A percentile compares a stretch with the other conserved stretches of the same genome.
Conservation (phyloP, 2,113 vertebrate species). For the Brienomyrus brachyistius region DNA sequence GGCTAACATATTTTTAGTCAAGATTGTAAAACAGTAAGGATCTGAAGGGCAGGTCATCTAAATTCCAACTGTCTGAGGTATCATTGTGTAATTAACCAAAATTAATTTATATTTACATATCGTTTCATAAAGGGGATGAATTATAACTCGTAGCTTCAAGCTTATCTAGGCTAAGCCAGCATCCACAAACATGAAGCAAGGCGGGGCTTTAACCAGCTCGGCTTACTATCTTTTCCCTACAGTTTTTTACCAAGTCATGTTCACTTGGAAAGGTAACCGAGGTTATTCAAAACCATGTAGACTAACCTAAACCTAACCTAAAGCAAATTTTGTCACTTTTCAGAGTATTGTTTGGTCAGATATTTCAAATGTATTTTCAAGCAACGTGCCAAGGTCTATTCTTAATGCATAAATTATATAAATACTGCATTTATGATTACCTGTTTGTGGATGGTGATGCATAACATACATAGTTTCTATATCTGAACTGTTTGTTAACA, state of each 20-base stretch:
- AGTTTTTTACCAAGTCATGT: conserved; percentile 13
- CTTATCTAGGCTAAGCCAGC: conserved; percentile 8
- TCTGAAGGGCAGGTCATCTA: not conserved
- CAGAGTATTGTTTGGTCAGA: not conserved
- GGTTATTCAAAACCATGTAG: not conserved
- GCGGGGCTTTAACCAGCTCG: not conserved
- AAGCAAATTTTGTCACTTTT: not conserved
- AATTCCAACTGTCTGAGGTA: not conserved
- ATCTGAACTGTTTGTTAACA: conserved; percentile 35
- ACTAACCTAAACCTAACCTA: not conserved
- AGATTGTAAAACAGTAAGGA: not conserved
- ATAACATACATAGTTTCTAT: conserved; percentile 8
- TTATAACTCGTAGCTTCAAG: not conserved
- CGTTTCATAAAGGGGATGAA: not conserved
- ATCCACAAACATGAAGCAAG: not conserved
- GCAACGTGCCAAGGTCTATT: not conserved
- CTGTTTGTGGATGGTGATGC: conserved; percentile 25
- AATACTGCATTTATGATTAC: conserved; percentile 26
- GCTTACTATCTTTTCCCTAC: not conserved
- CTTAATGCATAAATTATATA: not conserved
- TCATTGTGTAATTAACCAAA: not conserved
- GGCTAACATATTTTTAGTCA: not conserved
- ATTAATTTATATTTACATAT: not conserved
- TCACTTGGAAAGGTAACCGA: not conserved
- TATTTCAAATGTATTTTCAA: not conserved